These are phyloP conservation scores for Bradypodion pumilum DNA, from an alignment of 2,797 vertebrate genomes.

Conservation along the genomic window DNA sequence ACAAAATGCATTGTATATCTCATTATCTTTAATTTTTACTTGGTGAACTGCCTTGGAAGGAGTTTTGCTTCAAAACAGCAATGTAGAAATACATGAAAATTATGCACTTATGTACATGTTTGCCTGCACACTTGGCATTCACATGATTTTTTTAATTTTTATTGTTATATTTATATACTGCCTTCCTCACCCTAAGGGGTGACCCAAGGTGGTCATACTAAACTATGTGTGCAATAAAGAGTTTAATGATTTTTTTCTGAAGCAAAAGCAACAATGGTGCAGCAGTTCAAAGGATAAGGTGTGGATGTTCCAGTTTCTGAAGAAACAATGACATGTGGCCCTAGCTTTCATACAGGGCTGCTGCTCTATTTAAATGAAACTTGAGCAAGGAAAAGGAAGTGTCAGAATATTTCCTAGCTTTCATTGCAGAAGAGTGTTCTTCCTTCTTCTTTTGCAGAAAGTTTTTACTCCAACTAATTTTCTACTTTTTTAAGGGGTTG, in stretches of 20 bases:
- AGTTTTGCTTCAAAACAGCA: background rate
- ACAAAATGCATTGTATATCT: background rate
- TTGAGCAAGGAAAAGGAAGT: slow-evolving; percentile 35
- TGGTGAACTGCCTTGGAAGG: background rate
- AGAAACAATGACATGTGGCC: background rate
- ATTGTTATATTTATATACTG: too few species aligned
- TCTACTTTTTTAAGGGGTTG: slow-evolving; percentile 80
- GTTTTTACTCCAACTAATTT: slow-evolving; percentile 82
- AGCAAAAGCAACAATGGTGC: background rate
- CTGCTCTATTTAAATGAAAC: slow-evolving; percentile 59
- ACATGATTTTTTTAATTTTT: too few species aligned
- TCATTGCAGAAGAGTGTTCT: slow-evolving; percentile 48
- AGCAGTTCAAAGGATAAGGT: background rate
- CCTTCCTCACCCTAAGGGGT: too few species aligned
- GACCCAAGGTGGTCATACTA: too few species aligned
- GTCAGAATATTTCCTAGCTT: slow-evolving; percentile 43
- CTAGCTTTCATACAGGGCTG: background rate
- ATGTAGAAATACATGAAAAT: background rate
- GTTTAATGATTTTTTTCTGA: background rate
- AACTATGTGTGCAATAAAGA: background rate
- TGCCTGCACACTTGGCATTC: background rate
- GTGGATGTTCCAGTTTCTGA: slow-evolving; percentile 17
- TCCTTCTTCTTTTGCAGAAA: slow-evolving; percentile 72
- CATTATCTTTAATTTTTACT: background rate
- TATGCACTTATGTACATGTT: background rate